These are phyloP conservation scores for Glaucidium brasilianum DNA, from an alignment of 2,113 vertebrate genomes.

Conservation along the genomic window DNA sequence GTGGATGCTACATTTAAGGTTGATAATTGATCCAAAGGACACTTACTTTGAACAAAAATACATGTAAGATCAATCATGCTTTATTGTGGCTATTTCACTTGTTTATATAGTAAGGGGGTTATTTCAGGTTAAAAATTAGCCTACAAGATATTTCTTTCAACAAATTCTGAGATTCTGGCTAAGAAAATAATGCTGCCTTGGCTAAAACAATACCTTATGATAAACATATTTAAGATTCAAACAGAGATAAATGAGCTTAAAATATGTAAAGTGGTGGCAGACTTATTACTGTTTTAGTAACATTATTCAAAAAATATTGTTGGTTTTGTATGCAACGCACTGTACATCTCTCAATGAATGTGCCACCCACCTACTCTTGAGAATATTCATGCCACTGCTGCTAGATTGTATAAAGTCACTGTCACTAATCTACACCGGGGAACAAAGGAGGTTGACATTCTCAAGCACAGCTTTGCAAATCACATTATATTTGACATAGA, in stretches of 20 bases:
- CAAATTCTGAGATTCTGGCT: background rate
- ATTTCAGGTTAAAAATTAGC: background rate
- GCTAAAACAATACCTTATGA: background rate
- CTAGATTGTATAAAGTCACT: slow-evolving; percentile 34
- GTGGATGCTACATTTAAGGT: slow-evolving; percentile 7
- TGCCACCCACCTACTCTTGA: background rate
- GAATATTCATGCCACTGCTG: background rate
- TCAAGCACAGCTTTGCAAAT: background rate
- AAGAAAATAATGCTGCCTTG: background rate
- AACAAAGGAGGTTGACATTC: slow-evolving; percentile 23
- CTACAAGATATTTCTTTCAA: background rate
- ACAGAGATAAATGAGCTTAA: slow-evolving; percentile 26
- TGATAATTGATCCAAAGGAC: slow-evolving; percentile 2
- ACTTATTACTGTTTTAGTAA: slow-evolving; percentile 18
- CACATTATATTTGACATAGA: background rate
- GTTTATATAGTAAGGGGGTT: background rate
- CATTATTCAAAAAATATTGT: slow-evolving; percentile 1
- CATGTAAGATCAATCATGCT: background rate
- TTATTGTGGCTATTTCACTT: background rate
- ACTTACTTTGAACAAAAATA: slow-evolving; percentile 28
- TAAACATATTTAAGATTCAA: background rate
- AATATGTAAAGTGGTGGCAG: slow-evolving; percentile 15
- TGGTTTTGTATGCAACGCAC: background rate
- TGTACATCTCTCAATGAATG: slow-evolving; percentile 5
- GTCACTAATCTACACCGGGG: background rate